Percentiles rank a stretch among this genome's conserved stretches.
phyloP scores from a whole-genome alignment of 2,113 vertebrate genomes.

The Cryptoleucopteryx plumbea region DNA sequence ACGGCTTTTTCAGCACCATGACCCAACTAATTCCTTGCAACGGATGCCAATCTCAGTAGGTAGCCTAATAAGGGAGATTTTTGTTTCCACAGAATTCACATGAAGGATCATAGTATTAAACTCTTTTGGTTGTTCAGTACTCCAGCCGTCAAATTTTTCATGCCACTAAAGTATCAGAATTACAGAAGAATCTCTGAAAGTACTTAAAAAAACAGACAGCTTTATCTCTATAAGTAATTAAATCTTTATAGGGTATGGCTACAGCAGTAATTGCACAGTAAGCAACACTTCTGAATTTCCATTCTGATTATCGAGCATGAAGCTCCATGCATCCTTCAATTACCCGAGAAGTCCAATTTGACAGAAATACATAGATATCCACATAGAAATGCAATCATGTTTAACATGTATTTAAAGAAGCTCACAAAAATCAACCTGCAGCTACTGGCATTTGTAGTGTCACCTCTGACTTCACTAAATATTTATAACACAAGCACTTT shows the following conservation, averaged over 20 bases:
- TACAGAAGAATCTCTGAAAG: not conserved
- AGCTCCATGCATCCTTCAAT: not conserved
- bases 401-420: not conserved
- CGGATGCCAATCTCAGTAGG: not conserved
- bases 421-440: not conserved
- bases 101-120: not conserved
- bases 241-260: not conserved
- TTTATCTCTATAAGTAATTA: slow-evolving; percentile 13
- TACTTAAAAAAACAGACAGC: not conserved
- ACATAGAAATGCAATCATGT: not conserved
- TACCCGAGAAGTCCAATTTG: not conserved
- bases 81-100: not conserved
- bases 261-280: not conserved
- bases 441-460: not conserved
- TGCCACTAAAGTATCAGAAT: not conserved
- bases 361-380: not conserved
- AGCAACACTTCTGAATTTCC: not conserved
- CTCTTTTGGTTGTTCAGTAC: not conserved
- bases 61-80: not conserved
- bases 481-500: not conserved
- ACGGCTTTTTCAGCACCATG: not conserved
- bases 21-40: not conserved
- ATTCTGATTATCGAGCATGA: not conserved
- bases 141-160: not conserved
- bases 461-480: not conserved